phyloP scores from a whole-genome alignment of 2,113 vertebrate species.

The Thunnus thynnus region DNA sequence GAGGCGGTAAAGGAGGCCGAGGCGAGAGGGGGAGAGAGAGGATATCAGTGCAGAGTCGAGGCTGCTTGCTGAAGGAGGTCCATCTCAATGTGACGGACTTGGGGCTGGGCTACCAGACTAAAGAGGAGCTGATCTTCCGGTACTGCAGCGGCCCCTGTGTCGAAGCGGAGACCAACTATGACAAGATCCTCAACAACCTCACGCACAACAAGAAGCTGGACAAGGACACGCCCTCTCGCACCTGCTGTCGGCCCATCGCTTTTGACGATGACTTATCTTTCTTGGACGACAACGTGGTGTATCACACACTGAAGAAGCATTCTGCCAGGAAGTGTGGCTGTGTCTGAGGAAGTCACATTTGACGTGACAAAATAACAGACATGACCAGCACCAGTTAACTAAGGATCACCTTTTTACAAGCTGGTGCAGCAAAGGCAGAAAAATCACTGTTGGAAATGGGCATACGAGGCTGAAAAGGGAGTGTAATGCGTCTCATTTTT shows the following conservation, averaged over 20 bases:
- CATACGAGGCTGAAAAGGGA: conserved; percentile 26
- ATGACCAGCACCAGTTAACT: not conserved
- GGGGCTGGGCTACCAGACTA: conserved; percentile 96
- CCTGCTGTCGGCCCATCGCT: conserved; percentile 94
- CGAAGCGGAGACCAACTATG: conserved; percentile 94
- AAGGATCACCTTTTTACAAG: conserved; percentile 39
- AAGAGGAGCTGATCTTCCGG: conserved; percentile 96
- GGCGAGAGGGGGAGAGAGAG: conserved; percentile 78
- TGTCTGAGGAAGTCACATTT: conserved; percentile 83
- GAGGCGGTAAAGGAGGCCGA: conserved; percentile 81
- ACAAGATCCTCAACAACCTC: conserved; percentile 98
- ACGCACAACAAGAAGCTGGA: conserved; percentile 94
- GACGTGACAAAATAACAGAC: conserved; percentile 67
- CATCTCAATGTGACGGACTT: conserved; percentile 98
- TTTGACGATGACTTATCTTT: conserved; percentile 98
- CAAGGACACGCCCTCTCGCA: conserved; percentile 90
- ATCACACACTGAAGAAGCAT: conserved; percentile 97
- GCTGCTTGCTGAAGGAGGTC: conserved; percentile 94
- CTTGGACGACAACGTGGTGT: conserved; percentile 95
- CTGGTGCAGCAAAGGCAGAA: conserved; percentile 37
- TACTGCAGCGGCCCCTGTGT: conserved; percentile 97
- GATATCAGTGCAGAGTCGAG: conserved; percentile 86
- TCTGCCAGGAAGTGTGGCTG: conserved; percentile 97
- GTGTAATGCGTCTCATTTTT: conserved; percentile 2
- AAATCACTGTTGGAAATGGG: conserved; percentile 26